Evolutionary conservation across 2,888 invertebrate genomes (phyloP), one percentile per base, ranked within the genome.

Genomic region (Sericinus montela): DNA sequence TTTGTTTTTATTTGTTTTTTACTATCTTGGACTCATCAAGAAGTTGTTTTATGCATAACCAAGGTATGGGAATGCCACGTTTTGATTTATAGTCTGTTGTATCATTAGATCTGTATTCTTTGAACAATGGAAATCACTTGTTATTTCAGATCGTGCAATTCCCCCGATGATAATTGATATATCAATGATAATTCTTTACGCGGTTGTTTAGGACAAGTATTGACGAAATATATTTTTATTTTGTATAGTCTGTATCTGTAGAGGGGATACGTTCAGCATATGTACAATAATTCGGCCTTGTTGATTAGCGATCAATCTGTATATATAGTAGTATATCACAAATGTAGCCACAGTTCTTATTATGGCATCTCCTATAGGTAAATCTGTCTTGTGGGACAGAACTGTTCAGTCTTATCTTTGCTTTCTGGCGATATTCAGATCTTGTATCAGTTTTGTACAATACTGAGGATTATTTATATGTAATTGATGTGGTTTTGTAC

Each of bases 161-260:
- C n/a, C n/a, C n/a, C n/a, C n/a, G n/a, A n/a, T n/a, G n/a, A n/a
- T n/a, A n/a, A n/a, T 2, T 19, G 5, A 19, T 3, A 19, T 19
- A 2, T 19, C 19, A 19, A 19, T 19, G 19, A 19, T 19, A 19
- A 5, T 3, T 19, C 19, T 3, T n/a, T n/a, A 19, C 5, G 19
- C 19, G 19, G 2, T 19, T 5, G 19, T 19, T 19, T 3, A 19
- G 19, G 3, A 19, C 5, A 13, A 34, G 34, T 8, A 6, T 34
- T 13, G 11, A 13, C 10, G 10, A 30, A 45, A 11, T 16, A 11
- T 11, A 29, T 15, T 4, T 37, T 30, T 34, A 45, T 30, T 45
- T 11, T 38, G 30, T 30, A 29, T 48, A 34, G 13, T 34, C 3
- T 45, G 51, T 45, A 45, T 45, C 42, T 45, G 40, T 51, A 45